Percentiles rank a stretch among this genome's conserved stretches.
phyloP scores from a whole-genome alignment of 2,888 invertebrate genomes.

The Platycheirus rosarum region DNA sequence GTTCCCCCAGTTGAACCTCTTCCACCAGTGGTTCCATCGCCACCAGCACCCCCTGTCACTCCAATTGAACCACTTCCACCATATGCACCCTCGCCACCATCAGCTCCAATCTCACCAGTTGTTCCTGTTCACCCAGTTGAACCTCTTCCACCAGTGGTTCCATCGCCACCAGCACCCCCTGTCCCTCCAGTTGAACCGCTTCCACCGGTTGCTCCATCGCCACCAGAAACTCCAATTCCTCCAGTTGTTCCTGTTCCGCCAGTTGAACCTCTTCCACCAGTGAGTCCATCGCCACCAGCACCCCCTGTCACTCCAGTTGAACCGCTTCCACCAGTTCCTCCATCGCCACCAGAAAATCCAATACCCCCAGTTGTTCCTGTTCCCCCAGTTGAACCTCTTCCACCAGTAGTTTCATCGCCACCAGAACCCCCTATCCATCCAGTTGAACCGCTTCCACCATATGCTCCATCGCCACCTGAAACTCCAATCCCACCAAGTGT shows the following conservation, averaged over 20 bases:
- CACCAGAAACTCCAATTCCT: background rate
- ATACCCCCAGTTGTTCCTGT: background rate
- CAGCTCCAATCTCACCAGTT: background rate
- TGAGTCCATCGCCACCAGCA: no score
- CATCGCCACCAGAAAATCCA: background rate
- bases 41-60: constrained; percentile 2
- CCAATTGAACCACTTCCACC: background rate
- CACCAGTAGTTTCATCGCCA: background rate
- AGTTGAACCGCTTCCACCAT: background rate
- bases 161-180: background rate
- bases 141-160: background rate
- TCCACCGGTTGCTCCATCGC: background rate
- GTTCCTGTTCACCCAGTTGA: background rate
- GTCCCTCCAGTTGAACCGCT: background rate
- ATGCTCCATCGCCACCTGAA: background rate
- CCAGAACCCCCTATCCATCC: background rate
- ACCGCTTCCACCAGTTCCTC: background rate
- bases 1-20: constrained; percentile 1
- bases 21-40: background rate
- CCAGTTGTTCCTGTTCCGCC: background rate
- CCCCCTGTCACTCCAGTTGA: background rate
- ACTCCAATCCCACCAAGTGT: background rate
- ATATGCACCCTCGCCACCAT: no score
- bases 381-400: background rate
- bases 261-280: background rate